Evolutionary conservation across 2,113 vertebrate genomes (phyloP), one percentile per base, ranked within the genome.

Genomic region (Pardalotus punctatus): DNA sequence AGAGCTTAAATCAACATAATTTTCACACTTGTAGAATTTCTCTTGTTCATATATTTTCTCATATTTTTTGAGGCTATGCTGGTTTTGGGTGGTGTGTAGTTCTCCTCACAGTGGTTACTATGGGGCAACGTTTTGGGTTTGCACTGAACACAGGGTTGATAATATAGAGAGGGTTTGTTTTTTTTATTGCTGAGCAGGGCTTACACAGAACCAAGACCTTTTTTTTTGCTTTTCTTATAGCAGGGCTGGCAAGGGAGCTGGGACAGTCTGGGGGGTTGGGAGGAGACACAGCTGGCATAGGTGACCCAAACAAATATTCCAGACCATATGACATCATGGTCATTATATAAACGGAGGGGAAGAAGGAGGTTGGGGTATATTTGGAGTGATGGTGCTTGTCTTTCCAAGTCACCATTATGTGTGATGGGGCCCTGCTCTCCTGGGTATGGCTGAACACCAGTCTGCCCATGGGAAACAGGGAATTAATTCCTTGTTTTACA

Each of bases 321-420:
- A 45, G 50, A 86, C 11, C 14, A 8, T 22, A 13, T 14, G 27
- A 27, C 38, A 33, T 28, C 62, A 28, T 15, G 38, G 45, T 69
- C 45, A 45, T 8, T 45, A 45, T 24, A 20, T 15, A 23, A 45
- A 69, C 23, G 23, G 33, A 45, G 22, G 0, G 1, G 11, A 36
- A 69, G 33, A 36, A 86, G 33, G 62, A 36, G 33, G 7, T 1
- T 33, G 11, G 27, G 33, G 33, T 1, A 43, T 43, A 60, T 45
- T 36, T 38, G 18, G 12, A 69, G 12, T 33, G 35, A 23, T 28
- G 6, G 5, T 33, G 33, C 27, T 67, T 51, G 22, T 36, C 22
- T 77, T 60, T 33, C 10, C 23, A 28, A 69, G 36, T 27, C 21
- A 69, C 31, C 4, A 11, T 19, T 60, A 15, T 0, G 0, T 27